Evolutionary conservation across 2,888 invertebrate genomes (phyloP).

Genomic region (Embidobia sp.): DNA sequence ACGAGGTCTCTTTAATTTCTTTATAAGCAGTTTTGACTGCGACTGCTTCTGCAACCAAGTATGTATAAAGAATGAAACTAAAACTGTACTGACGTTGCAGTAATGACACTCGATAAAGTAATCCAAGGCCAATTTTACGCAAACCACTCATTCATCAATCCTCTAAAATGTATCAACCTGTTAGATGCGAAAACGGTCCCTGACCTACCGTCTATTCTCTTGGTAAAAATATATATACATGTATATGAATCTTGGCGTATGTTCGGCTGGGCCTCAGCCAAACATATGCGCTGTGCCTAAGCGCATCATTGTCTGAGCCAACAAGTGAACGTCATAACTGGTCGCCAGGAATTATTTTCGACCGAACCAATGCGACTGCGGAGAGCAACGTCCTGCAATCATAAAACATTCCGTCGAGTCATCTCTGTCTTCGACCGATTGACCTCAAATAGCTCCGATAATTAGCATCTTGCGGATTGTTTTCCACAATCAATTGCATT

Average conservation of each 20-base stretch:
- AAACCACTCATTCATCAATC: constrained; percentile 24
- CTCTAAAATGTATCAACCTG: constrained; percentile 15
- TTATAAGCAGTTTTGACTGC: no score
- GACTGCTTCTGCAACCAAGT: no score
- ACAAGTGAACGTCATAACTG: constrained; percentile 38
- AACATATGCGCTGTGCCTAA: constrained; percentile 1
- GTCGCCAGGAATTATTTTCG: constrained; percentile 32
- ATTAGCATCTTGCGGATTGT: not conserved
- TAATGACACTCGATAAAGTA: no score
- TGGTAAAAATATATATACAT: not conserved
- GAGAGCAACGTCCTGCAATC: constrained; percentile 24
- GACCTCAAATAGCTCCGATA: not conserved
- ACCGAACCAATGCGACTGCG: not conserved
- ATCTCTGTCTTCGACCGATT: no score
- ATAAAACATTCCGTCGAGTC: not conserved
- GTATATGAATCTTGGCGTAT: constrained; percentile 34
- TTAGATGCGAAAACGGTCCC: constrained; percentile 45
- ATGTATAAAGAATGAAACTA: no score
- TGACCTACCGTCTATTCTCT: constrained; percentile 40
- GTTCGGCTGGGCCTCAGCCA: constrained; percentile 31
- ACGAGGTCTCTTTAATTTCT: no score
- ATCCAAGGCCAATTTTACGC: constrained; percentile 33
- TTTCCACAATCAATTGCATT: constrained; percentile 1
- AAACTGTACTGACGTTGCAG: no score
- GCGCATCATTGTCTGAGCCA: constrained; percentile 39